Evolutionary conservation across 1,140 invertebrate species (phyloP).

Genomic region (Halesus radiatus): DNA sequence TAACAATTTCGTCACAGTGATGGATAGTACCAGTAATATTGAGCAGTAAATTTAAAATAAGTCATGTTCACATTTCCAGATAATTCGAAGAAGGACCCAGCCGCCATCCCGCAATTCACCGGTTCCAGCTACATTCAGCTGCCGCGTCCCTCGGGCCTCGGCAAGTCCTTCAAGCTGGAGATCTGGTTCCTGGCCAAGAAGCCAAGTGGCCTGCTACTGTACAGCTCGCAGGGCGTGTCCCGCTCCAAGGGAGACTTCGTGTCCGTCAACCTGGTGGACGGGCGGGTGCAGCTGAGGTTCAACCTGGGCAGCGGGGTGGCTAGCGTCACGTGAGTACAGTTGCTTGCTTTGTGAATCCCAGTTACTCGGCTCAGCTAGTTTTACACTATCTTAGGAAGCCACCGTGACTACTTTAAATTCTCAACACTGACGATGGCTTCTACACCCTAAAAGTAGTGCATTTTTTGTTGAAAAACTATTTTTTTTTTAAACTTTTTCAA

Average conservation of each 20-base stretch:
- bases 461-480: no score
- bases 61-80: slow-evolving; percentile 21
- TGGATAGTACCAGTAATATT: no score
- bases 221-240: slow-evolving; percentile 83
- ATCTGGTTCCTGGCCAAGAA: slow-evolving; percentile 87
- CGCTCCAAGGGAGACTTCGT: slow-evolving; percentile 89
- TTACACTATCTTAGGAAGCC: no score
- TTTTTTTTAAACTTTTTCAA: no score
- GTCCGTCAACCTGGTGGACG: slow-evolving; percentile 84
- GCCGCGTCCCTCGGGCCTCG: slow-evolving; percentile 81
- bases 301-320: slow-evolving; percentile 90
- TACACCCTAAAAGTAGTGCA: no score
- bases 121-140: slow-evolving; percentile 85
- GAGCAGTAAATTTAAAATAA: no score
- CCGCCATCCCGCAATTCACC: slow-evolving; percentile 81
- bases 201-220: slow-evolving; percentile 85
- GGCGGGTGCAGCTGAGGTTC: slow-evolving; percentile 86
- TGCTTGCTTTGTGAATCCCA: no score
- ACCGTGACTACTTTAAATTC: no score
- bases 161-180: slow-evolving; percentile 86
- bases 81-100: slow-evolving; percentile 50
- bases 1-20: no score
- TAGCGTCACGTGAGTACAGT: slow-evolving; percentile 81
- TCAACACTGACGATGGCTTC: no score
- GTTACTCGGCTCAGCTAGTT: no score